phyloP scores from a whole-genome alignment of 2,888 invertebrate species.

The Helicoverpa assulta region DNA sequence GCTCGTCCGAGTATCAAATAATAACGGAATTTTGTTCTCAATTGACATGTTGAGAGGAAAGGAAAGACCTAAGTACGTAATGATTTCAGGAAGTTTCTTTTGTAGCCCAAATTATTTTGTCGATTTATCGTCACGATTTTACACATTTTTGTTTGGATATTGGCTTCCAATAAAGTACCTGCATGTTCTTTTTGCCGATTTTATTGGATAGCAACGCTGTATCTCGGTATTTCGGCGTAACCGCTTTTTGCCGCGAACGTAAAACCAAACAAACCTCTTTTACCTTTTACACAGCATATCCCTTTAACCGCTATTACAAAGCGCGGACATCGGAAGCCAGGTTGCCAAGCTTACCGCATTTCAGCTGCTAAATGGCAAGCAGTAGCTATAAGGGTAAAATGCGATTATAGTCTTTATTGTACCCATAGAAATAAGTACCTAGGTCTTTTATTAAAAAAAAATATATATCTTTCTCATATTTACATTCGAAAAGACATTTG shows the following conservation, averaged over 20 bases:
- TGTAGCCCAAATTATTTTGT: neutral
- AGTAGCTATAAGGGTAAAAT: slow-evolving; percentile 9
- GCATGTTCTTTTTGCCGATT: no score
- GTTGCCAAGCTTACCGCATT: slow-evolving; percentile 18
- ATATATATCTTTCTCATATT: neutral
- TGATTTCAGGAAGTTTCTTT: neutral
- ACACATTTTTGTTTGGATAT: no score
- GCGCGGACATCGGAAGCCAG: slow-evolving; percentile 4
- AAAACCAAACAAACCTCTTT: slow-evolving; percentile 1
- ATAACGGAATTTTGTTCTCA: slow-evolving; percentile 12
- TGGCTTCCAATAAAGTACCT: no score
- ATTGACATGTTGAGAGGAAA: neutral
- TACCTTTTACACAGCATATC: neutral
- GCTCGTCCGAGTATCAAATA: slow-evolving; percentile 26
- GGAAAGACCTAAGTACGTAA: no score
- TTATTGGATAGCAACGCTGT: neutral
- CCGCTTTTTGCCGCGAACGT: neutral
- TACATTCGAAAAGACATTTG: neutral
- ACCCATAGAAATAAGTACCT: neutral
- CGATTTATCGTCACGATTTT: no score
- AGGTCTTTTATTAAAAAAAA: neutral
- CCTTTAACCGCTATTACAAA: slow-evolving; percentile 1
- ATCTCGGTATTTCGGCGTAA: neutral
- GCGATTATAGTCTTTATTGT: neutral
- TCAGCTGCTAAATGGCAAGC: slow-evolving; percentile 10